Evolutionary conservation across 2,113 vertebrate genomes (phyloP).

Genomic region (Charina bottae): DNA sequence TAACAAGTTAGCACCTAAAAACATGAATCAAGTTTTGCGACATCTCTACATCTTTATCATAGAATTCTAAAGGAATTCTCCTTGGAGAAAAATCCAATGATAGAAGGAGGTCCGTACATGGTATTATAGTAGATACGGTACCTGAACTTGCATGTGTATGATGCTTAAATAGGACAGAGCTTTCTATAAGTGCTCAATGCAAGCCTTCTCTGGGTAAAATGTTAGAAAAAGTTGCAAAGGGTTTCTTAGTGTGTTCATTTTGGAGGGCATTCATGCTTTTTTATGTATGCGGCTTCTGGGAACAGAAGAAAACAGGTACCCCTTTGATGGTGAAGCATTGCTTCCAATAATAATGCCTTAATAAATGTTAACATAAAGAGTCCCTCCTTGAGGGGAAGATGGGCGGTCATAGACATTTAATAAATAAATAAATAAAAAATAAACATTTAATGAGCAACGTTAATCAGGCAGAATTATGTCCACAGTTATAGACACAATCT

Average conservation of each 20-base stretch:
- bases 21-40: not conserved
- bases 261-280: not conserved
- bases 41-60: not conserved
- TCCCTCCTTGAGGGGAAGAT: too few species aligned
- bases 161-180: not conserved
- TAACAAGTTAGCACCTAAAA: not conserved
- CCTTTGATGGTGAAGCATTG: not conserved
- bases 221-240: not conserved
- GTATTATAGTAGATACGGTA: not conserved
- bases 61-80: not conserved
- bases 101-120: not conserved
- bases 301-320: not conserved
- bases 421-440: too few species aligned
- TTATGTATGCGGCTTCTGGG: not conserved
- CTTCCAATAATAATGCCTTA: not conserved
- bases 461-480: not conserved
- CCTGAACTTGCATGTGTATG: not conserved
- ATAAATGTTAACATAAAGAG: not conserved
- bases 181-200: not conserved
- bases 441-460: not conserved
- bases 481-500: not conserved
- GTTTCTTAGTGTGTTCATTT: not conserved
- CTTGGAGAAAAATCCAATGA: not conserved
- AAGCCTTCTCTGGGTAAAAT: not conserved
- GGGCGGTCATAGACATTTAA: too few species aligned